Evolutionary conservation across 2,113 vertebrate genomes (phyloP), one percentile per base, ranked within the genome.

Genomic region (Cryptoleucopteryx plumbea): DNA sequence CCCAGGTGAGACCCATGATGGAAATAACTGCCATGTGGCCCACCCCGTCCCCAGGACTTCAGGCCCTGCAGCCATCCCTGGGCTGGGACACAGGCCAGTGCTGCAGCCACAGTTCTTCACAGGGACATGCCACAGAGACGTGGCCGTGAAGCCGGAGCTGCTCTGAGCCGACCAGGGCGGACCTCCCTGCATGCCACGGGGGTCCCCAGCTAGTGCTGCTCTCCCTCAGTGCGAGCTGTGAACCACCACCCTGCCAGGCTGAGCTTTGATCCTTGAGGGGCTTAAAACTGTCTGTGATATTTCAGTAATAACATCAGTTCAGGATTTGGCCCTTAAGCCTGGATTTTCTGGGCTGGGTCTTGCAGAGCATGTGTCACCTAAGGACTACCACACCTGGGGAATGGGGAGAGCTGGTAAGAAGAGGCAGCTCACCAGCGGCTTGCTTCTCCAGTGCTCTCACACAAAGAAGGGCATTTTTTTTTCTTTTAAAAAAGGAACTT

Each of bases 11-110:
- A 18, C 23, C 50, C 21, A 3, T 0, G 20, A 1, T 2, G 32
- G 74, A 13, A 23, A 15, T 4, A 10, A 31, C 71, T 84, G 62
- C 32, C 55, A 26, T 0, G 1, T 2, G 36, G 21, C 42, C 31
- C 10, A 4, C 7, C 20, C 20, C 2, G 0, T 40, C 21, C n/a
- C 26, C 43, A 10, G 23, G 42, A 13, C 1, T 3, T 38, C 13
- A 0, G 7, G 8, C 26, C 43, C 29, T 2, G 27, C 65, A 25
- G 45, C 68, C 11, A 2, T 40, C 77, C 65, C 65, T 10, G 9
- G 14, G 25, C 66, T 23, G 73, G 31, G 42, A 36, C 38, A 9
- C 38, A 10, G 27, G 6, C 47, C 59, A 10, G 34, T 6, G 29
- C 67, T 3, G 2, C 29, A 6, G 45, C 42, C 42, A 5, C 66